Base-by-base conservation (phyloP, 2,888 invertebrate genomes). In the Spilosoma lubricipeda region DNA sequence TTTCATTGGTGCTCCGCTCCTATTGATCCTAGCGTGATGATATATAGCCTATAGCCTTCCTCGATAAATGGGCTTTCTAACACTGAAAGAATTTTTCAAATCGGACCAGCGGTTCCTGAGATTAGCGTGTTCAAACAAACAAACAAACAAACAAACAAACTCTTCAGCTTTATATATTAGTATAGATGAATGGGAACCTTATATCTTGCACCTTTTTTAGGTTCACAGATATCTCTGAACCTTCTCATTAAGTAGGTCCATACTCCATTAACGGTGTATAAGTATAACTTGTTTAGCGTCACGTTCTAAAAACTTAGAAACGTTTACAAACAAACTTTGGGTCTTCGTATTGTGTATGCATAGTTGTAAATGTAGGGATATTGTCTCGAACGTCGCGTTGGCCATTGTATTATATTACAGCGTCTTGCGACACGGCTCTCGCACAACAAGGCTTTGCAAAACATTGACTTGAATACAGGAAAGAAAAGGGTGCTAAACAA, bases 341-440 rank as follows among this genome's bases (percentile, higher is more conserved):
- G 82, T 72, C 72, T 82, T 80, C 79, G 79, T 81, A 80, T 77
- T 86, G 81, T 80, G 83, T 83, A 81, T 83, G 81, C 79, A 79
- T 83, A 82, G 80, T 82, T 84, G 84, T 20, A 23, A 88, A 85
- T 83, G 86, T 86, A 83, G 84, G 87, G 85, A 90, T 90, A 93
- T 93, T 93, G 93, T 93, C 90, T 90, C 86, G 80, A 87, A 84
- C 89, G 87, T 90, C 87, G 85, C 80, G 85, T 85, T 87, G 85
- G 82, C 90, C 85, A 93, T 93, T 93, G 93, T 92, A 87, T 91
- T 90, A 87, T 88, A 87, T 91, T 90, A 84, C 90, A 88, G 82
- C 88, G 86, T 88, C 87, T 92, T 93, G 88, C 92, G 88, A 91
- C 91, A 94, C 84, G 88, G 85, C 87, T 76, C 84, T 87, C 87